phyloP scores from a whole-genome alignment of 1,140 invertebrate species.

The Calephelis nemesis region DNA sequence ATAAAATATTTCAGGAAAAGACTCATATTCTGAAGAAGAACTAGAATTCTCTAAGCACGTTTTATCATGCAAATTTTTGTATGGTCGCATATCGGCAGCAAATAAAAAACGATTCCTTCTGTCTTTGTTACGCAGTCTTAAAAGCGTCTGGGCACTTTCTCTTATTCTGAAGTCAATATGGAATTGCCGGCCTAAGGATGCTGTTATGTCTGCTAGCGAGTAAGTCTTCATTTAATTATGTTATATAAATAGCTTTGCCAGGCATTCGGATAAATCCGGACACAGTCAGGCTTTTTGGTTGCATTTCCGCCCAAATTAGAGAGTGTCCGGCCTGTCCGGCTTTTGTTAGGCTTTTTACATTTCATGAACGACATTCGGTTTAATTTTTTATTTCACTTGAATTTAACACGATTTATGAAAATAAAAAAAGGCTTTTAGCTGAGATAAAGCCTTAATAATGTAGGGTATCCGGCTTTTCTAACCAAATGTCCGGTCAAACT shows the following conservation, averaged over 20 bases:
- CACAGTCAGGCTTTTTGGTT: too few relatives aligned
- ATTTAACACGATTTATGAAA: too few relatives aligned
- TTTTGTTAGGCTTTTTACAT: too few relatives aligned
- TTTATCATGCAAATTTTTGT: conserved; percentile 53
- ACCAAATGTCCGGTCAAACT: too few relatives aligned
- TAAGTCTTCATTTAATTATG: conserved; percentile 27
- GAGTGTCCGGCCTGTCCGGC: too few relatives aligned
- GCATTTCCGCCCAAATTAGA: too few relatives aligned
- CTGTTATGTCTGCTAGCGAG: conserved; percentile 47
- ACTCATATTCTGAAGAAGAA: conserved; percentile 30
- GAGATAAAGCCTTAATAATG: too few relatives aligned
- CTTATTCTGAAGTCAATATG: conserved; percentile 62
- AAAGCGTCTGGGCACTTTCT: conserved; percentile 52
- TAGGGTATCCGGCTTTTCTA: too few relatives aligned
- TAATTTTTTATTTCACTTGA: not conserved
- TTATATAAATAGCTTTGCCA: not conserved
- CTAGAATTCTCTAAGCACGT: conserved; percentile 48
- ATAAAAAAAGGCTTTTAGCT: too few relatives aligned
- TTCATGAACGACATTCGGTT: too few relatives aligned
- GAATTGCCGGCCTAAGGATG: conserved; percentile 62
- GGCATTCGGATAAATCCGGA: too few relatives aligned
- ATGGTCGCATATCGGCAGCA: conserved; percentile 46
- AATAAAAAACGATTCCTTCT: conserved; percentile 61
- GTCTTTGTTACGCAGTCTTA: conserved; percentile 48
- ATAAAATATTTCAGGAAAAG: conserved; percentile 24